Evolutionary conservation across 2,888 invertebrate genomes (phyloP), one percentile per base, ranked within the genome.

Genomic region (Heliconius ethilla): DNA sequence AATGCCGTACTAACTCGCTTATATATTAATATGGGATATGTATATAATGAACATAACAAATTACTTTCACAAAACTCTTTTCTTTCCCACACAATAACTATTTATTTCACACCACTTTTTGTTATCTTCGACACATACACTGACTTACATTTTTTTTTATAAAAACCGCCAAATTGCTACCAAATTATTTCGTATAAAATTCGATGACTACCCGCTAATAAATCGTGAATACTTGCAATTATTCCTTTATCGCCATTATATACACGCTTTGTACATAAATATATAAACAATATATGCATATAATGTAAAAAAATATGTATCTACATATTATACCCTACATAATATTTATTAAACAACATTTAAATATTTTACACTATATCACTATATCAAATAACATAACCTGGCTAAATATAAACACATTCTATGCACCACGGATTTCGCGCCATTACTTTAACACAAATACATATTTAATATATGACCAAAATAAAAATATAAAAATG

Each of bases 1-100:
- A 92, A 86, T 86, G 90, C 91, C 89, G 89, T 89, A 93, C 93
- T 94, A 94, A 94, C 92, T 88, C 85, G 94, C 94, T 94, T 94
- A 73, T 79, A 77, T 84, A 87, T 82, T 86, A 82, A 81, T 82
- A 78, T 78, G 80, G 81, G 82, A 77, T 65, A 74, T 82, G 82
- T 83, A 83, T 80, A 83, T 82, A 82, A 75, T 66, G 77, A 78
- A 67, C 40, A 75, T 82, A 80, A 80, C 72, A 25, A 11, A 73
- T 66, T 78, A 40, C 76, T 69, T 55, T 55, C 78, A 69, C 37
- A 72, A 65, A 66, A 45, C 13, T 45, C n/a, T 62, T 51, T 40
- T 70, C 11, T 33, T 55, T 45, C 33, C 29, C 37, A 55, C 63
- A 27, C 62, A 11, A 63, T 37, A 25, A 22, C 25, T 22, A 55